A percentile compares a stretch with the other conserved stretches of the same genome.
Evolutionary conservation across 1,140 invertebrate genomes (phyloP).

Genomic region (Diploscapter pachys): DNA sequence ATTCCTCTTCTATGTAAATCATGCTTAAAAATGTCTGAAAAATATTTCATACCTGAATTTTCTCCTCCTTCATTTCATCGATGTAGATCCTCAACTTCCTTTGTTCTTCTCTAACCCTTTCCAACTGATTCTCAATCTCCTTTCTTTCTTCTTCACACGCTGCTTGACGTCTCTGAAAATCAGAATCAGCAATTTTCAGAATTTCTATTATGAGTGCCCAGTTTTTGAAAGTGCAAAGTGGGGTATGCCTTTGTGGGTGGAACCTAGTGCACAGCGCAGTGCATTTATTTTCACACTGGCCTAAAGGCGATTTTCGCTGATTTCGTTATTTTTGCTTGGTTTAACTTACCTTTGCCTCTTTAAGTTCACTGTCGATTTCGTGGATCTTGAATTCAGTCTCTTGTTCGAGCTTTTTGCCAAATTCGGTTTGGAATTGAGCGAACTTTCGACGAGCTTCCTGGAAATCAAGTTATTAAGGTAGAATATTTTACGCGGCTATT

Average conservation of each 20-base stretch:
- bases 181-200: too few species aligned
- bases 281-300: too few species aligned
- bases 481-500: too few species aligned
- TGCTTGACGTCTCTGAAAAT: neutral
- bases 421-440: conserved; percentile 37
- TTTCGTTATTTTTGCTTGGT: too few species aligned
- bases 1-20: too few species aligned
- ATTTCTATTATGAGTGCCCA: too few species aligned
- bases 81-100: conserved; percentile 7
- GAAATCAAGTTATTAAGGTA: too few species aligned
- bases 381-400: conserved; percentile 25
- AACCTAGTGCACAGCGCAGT: too few species aligned
- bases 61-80: conserved; percentile 11
- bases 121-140: conserved; percentile 21
- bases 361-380: conserved; percentile 12
- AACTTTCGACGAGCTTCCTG: conserved; percentile 38
- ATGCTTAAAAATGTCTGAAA: too few species aligned
- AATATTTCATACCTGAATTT: neutral
- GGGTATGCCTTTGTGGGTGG: too few species aligned
- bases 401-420: conserved; percentile 28
- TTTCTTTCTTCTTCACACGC: conserved; percentile 23
- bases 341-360: conserved; percentile 13
- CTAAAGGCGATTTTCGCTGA: too few species aligned
- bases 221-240: too few species aligned
- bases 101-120: conserved; percentile 27